phyloP scores from a whole-genome alignment of 2,888 invertebrate genomes.

The Zeuzera pyrina region DNA sequence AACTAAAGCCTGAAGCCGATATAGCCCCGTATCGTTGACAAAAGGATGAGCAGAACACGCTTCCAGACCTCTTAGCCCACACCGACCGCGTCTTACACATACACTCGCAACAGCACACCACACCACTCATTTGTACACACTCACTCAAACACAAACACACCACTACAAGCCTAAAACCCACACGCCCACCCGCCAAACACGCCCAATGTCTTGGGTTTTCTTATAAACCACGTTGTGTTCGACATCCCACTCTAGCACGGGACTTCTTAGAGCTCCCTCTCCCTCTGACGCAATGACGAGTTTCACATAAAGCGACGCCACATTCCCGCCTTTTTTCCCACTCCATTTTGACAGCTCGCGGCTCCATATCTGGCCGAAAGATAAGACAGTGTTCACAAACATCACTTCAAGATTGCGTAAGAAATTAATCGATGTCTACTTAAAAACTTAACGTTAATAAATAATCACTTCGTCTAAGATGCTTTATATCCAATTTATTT shows the following conservation, averaged over 20 bases:
- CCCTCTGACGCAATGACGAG: conserved; percentile 67
- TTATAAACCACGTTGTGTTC: conserved; percentile 71
- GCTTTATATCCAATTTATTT: no score
- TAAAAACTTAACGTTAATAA: no score
- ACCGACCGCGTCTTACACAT: conserved; percentile 36
- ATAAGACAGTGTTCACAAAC: conserved; percentile 68
- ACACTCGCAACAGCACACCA: conserved; percentile 44
- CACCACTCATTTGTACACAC: conserved; percentile 39
- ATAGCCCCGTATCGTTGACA: conserved; percentile 66
- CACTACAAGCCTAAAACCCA: conserved; percentile 54
- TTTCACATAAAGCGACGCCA: conserved; percentile 71
- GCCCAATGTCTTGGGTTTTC: conserved; percentile 74
- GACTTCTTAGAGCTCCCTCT: conserved; percentile 27
- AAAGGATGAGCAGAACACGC: conserved; percentile 67
- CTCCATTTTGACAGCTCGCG: conserved; percentile 74
- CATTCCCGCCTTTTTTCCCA: conserved; percentile 75
- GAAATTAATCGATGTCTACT: no score
- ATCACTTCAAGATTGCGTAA: no score
- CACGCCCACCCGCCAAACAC: conserved; percentile 73
- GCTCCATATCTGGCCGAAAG: conserved; percentile 71
- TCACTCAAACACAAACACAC: conserved; percentile 28
- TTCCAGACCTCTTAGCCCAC: conserved; percentile 33
- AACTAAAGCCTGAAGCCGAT: conserved; percentile 62
- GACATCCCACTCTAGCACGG: conserved; percentile 43
- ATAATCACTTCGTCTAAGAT: no score